These are phyloP conservation scores for Zelleria hepariella DNA, from an alignment of 2,888 invertebrate genomes.

Conservation along the genomic window DNA sequence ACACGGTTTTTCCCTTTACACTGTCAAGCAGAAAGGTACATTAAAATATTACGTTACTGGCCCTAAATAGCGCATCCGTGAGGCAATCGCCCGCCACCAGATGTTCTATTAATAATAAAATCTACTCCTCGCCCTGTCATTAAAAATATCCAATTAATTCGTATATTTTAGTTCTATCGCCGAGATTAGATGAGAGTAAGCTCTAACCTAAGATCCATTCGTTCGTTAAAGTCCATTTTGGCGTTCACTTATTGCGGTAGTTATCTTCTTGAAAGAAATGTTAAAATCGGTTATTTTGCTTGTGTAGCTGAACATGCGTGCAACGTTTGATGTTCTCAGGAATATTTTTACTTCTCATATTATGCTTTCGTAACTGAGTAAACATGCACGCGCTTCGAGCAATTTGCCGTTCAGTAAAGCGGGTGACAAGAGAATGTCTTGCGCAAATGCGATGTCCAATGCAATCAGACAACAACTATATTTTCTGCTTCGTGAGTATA, in stretches of 20 bases:
- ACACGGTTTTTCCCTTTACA: neutral
- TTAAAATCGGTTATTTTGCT: conserved; percentile 35
- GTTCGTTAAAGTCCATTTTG: neutral
- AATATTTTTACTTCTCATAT: conserved; percentile 1
- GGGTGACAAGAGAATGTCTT: neutral
- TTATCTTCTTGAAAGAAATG: conserved; percentile 31
- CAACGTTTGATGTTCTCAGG: conserved; percentile 33
- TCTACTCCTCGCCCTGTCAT: conserved; percentile 34
- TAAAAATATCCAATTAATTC: conserved; percentile 43
- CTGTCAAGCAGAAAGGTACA: neutral
- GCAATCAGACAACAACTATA: neutral
- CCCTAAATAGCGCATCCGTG: conserved; percentile 22
- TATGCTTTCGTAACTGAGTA: conserved; percentile 6
- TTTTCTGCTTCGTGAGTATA: neutral
- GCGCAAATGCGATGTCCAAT: neutral
- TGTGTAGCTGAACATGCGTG: conserved; percentile 34
- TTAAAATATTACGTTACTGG: conserved; percentile 6
- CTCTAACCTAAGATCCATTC: conserved; percentile 23
- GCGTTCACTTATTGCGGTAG: conserved; percentile 9
- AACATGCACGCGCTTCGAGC: conserved; percentile 9
- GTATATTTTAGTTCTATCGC: conserved; percentile 38
- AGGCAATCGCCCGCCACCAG: conserved; percentile 30
- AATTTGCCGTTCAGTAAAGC: conserved; percentile 3
- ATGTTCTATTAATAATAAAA: conserved; percentile 45
- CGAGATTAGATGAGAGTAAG: conserved; percentile 18